Conservation (phyloP, 1,140 invertebrate species). For the Trissolcus basalis region DNA sequence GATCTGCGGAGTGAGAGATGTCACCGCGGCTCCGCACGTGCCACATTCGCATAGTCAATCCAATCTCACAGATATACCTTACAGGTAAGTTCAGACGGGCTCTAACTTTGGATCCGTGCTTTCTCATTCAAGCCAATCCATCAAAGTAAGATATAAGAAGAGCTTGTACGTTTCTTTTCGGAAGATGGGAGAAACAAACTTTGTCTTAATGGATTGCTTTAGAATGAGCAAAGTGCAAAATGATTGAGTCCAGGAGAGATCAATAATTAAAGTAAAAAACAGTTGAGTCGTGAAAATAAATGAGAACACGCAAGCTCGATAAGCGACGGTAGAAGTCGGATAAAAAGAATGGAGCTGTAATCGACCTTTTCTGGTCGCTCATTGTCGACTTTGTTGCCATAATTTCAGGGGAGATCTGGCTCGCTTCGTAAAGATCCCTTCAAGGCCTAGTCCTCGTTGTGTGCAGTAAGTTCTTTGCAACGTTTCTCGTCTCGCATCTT, state of each 20-base stretch:
- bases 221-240: neutral
- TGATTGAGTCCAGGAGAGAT: neutral
- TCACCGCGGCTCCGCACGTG: constrained; percentile 76
- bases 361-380: constrained; percentile 31
- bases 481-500: constrained; percentile 58
- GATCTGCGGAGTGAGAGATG: constrained; percentile 80
- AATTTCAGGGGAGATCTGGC: constrained; percentile 81
- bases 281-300: neutral
- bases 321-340: constrained; percentile 9
- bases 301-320: constrained; percentile 4
- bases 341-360: constrained; percentile 18
- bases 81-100: constrained; percentile 80
- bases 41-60: constrained; percentile 87
- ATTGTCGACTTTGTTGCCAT: constrained; percentile 63
- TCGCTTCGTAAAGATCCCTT: constrained; percentile 72
- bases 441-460: constrained; percentile 71
- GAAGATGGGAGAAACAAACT: neutral
- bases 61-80: constrained; percentile 86
- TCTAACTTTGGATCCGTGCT: constrained; percentile 1
- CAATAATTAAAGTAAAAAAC: neutral
- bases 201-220: neutral
- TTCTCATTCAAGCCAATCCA: constrained; percentile 16
- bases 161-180: neutral
- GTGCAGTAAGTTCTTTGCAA: constrained; percentile 72
- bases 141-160: neutral